A percentile compares a stretch with the other conserved stretches of the same genome.
phyloP scores from a whole-genome alignment of 2,797 vertebrate species.

The Gephyroberyx darwinii region DNA sequence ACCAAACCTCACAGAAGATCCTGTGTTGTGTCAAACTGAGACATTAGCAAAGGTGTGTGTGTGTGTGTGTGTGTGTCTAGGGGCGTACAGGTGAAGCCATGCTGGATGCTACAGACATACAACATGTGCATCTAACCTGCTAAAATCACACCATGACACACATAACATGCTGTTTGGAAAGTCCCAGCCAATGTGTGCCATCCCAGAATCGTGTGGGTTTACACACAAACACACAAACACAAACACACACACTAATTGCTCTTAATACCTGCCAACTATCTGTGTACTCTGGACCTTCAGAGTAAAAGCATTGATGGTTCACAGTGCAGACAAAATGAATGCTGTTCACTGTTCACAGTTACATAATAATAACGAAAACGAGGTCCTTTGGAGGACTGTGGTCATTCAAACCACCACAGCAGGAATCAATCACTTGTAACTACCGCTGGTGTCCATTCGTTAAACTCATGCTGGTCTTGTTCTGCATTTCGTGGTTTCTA shows the following conservation, averaged over 20 bases:
- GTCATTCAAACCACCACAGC: constrained; percentile 11
- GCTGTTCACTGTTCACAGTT: constrained; percentile 8
- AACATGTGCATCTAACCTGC: background rate
- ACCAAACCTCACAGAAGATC: constrained; percentile 3
- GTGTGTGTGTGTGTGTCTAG: background rate
- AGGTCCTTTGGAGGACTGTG: constrained; percentile 15
- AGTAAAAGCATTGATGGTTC: background rate
- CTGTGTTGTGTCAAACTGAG: background rate
- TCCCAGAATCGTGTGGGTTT: background rate
- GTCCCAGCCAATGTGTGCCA: background rate
- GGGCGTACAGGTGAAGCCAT: background rate
- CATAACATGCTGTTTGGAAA: no score
- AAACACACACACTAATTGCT: background rate
- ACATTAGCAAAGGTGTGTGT: background rate
- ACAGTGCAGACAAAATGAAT: constrained; percentile 9
- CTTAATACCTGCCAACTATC: background rate
- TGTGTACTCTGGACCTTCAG: constrained; percentile 2
- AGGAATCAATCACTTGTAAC: constrained; percentile 18
- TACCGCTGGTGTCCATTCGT: constrained; percentile 10
- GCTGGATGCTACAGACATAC: background rate
- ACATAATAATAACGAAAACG: constrained; percentile 22
- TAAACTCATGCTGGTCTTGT: constrained; percentile 11
- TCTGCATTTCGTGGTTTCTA: constrained; percentile 28
- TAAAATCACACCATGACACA: no score
- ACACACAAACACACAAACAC: background rate